These are phyloP conservation scores for Oligia fasciuncula DNA, from an alignment of 2,888 invertebrate species.

Conservation along the genomic window DNA sequence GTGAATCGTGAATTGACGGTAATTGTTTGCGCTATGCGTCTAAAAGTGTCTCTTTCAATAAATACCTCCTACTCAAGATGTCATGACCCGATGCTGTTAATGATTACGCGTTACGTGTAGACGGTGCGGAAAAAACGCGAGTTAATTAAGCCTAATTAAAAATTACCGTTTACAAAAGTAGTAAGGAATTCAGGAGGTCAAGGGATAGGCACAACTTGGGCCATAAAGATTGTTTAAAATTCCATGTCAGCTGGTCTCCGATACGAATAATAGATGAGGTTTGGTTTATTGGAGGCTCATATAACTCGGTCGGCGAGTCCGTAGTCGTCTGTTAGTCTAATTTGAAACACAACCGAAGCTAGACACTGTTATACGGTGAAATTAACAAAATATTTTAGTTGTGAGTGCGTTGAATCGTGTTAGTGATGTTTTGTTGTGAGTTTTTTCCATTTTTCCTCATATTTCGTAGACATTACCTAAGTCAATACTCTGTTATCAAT, in stretches of 20 bases:
- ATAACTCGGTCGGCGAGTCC: conserved; percentile 82
- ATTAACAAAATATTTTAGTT: conserved; percentile 58
- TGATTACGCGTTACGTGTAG: not conserved
- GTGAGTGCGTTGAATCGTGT: conserved; percentile 57
- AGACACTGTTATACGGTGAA: conserved; percentile 76
- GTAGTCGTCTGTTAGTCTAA: conserved; percentile 85
- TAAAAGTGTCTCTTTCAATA: conserved; percentile 52
- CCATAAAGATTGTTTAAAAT: conserved; percentile 86
- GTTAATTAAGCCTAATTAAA: conserved; percentile 76
- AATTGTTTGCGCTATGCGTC: conserved; percentile 61
- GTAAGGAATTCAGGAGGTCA: conserved; percentile 82
- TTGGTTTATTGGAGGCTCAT: conserved; percentile 88
- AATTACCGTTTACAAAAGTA: conserved; percentile 72
- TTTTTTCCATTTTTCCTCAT: conserved; percentile 9
- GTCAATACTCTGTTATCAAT: conserved; percentile 1
- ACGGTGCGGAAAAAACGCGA: conserved; percentile 46
- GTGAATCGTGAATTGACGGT: conserved; percentile 74
- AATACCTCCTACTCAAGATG: conserved; percentile 56
- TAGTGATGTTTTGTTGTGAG: conserved; percentile 31
- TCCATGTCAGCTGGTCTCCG: conserved; percentile 81
- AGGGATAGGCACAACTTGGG: conserved; percentile 76
- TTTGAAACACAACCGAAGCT: conserved; percentile 86
- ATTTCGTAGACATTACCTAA: not conserved
- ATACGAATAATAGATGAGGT: conserved; percentile 88
- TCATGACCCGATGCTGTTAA: conserved; percentile 19